Conservation (phyloP, 2,888 invertebrate species). For the Dendrolimus pini region DNA sequence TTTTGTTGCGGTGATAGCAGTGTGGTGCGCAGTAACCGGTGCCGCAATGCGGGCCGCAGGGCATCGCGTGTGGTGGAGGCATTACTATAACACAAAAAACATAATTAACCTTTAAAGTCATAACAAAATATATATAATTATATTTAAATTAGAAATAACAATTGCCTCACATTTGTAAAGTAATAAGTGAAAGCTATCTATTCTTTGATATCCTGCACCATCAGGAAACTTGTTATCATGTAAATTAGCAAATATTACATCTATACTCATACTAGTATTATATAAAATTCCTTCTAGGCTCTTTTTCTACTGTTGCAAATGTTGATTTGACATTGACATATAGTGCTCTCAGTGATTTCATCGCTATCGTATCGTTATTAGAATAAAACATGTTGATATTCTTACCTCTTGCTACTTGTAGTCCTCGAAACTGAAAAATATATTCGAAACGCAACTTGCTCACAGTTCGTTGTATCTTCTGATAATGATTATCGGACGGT, state of each 20-base stretch:
- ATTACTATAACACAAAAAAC: conserved; percentile 33
- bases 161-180: background rate
- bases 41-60: conserved; percentile 51
- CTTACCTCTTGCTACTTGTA: too few species aligned
- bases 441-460: conserved; percentile 7
- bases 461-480: conserved; percentile 14
- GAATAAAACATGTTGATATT: too few species aligned
- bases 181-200: background rate
- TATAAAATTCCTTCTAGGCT: too few species aligned
- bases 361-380: too few species aligned
- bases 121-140: conserved; percentile 1
- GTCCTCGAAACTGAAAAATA: too few species aligned
- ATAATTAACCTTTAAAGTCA: background rate
- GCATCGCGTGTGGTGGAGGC: conserved; percentile 46
- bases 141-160: background rate
- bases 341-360: too few species aligned
- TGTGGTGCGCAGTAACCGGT: conserved; percentile 41
- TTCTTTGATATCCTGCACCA: background rate
- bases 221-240: too few species aligned
- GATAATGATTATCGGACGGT: conserved; percentile 21
- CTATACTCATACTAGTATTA: too few species aligned
- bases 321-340: too few species aligned
- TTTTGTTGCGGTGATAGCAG: conserved; percentile 30
- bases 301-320: too few species aligned
- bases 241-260: too few species aligned